These are phyloP conservation scores for Drosophila prolongata DNA, from an alignment of 2,888 invertebrate genomes.

Conservation along the genomic window DNA sequence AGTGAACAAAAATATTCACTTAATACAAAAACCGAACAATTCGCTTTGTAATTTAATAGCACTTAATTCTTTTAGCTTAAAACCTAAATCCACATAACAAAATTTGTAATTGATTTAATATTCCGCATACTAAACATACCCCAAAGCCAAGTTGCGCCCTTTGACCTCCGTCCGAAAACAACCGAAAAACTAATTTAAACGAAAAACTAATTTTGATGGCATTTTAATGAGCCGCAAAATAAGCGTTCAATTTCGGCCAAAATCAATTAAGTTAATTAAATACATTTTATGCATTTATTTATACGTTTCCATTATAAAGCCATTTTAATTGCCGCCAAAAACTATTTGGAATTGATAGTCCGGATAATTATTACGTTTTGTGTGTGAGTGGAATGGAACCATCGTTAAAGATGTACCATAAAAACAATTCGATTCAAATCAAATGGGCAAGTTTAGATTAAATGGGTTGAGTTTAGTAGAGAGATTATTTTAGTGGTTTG, in stretches of 20 bases:
- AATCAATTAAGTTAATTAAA: constrained; percentile 71
- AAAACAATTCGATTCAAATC: constrained; percentile 14
- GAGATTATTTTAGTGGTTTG: constrained; percentile 7
- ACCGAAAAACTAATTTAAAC: constrained; percentile 44
- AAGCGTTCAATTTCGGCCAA: constrained; percentile 51
- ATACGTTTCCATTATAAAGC: constrained; percentile 45
- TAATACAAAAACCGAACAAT: no score
- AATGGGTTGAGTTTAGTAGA: background rate
- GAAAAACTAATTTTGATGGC: constrained; percentile 64
- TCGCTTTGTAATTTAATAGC: no score
- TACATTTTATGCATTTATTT: constrained; percentile 36
- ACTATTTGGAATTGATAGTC: constrained; percentile 22
- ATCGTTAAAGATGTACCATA: constrained; percentile 28
- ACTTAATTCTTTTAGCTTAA: background rate
- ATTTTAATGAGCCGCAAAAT: constrained; percentile 74
- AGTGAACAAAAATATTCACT: background rate
- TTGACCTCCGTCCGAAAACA: constrained; percentile 22
- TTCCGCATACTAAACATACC: constrained; percentile 3
- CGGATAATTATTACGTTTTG: constrained; percentile 36
- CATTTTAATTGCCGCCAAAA: constrained; percentile 54
- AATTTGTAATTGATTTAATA: constrained; percentile 18
- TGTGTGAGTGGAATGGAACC: constrained; percentile 19
- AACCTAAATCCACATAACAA: background rate
- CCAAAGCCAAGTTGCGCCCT: background rate
- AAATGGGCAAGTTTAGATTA: constrained; percentile 5